A percentile compares a stretch with the other conserved stretches of the same genome.
phyloP scores from a whole-genome alignment of 2,113 vertebrate genomes.

The Rhagologus leucostigma region DNA sequence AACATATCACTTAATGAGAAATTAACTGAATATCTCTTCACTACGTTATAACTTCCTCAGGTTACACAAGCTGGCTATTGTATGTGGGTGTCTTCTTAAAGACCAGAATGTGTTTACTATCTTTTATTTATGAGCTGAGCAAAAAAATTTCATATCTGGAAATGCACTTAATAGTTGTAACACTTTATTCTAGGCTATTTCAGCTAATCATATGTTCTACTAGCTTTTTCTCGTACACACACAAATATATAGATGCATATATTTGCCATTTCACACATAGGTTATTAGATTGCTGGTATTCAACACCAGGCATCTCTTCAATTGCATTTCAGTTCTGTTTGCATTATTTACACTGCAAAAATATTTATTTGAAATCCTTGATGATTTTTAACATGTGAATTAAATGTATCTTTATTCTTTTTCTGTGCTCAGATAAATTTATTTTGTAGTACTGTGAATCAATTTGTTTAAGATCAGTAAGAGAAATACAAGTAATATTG shows the following conservation, averaged over 20 bases:
- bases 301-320: not conserved
- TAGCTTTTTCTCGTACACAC: not conserved
- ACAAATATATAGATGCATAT: not conserved
- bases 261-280: not conserved
- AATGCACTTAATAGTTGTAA: not conserved
- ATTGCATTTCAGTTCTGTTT: not conserved
- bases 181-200: not conserved
- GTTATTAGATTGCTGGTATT: not conserved
- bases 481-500: not conserved
- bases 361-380: not conserved
- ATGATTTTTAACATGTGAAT: not conserved
- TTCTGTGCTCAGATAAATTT: not conserved
- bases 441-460: not conserved
- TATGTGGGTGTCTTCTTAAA: not conserved
- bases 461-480: not conserved
- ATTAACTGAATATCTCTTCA: not conserved
- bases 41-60: not conserved
- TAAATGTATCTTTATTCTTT: not conserved
- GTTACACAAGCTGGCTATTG: not conserved
- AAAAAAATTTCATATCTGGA: not conserved
- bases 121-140: not conserved
- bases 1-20: not conserved
- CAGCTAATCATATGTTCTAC: not conserved
- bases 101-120: not conserved
- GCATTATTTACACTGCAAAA: not conserved